These are phyloP conservation scores for Pheosia tremula DNA, from an alignment of 2,888 invertebrate species.

Conservation along the genomic window DNA sequence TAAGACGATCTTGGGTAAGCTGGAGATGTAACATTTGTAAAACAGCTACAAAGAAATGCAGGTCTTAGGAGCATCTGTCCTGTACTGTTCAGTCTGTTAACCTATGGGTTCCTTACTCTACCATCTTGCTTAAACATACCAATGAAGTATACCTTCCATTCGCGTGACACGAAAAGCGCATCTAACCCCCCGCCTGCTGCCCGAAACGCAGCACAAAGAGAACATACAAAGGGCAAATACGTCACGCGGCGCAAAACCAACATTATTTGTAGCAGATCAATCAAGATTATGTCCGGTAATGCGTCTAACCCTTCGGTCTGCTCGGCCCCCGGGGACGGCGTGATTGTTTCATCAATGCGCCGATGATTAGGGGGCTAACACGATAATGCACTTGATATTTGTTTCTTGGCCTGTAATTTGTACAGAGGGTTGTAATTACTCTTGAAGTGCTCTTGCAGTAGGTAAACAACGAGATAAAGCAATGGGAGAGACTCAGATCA, in stretches of 20 bases:
- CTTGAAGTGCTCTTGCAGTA: slow-evolving; percentile 2
- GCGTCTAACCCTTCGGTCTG: slow-evolving; percentile 66
- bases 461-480: background rate
- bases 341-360: slow-evolving; percentile 75
- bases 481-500: background rate
- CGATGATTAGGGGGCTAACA: slow-evolving; percentile 71
- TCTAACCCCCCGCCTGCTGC: slow-evolving; percentile 45
- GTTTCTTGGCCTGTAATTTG: slow-evolving; percentile 46
- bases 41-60: too few species aligned
- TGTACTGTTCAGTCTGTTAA: too few species aligned
- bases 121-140: background rate
- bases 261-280: slow-evolving; percentile 80
- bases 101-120: background rate
- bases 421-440: slow-evolving; percentile 23
- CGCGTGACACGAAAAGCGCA: slow-evolving; percentile 50
- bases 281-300: slow-evolving; percentile 80
- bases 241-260: slow-evolving; percentile 58
- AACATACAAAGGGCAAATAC: slow-evolving; percentile 45
- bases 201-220: slow-evolving; percentile 42
- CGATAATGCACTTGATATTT: slow-evolving; percentile 51
- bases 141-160: background rate
- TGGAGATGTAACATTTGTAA: too few species aligned
- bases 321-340: slow-evolving; percentile 42
- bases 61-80: too few species aligned
- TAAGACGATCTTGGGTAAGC: too few species aligned